Percentiles rank a stretch among this genome's conserved stretches.
phyloP scores from a whole-genome alignment of 2,797 vertebrate genomes.

The Anguilla marmorata region DNA sequence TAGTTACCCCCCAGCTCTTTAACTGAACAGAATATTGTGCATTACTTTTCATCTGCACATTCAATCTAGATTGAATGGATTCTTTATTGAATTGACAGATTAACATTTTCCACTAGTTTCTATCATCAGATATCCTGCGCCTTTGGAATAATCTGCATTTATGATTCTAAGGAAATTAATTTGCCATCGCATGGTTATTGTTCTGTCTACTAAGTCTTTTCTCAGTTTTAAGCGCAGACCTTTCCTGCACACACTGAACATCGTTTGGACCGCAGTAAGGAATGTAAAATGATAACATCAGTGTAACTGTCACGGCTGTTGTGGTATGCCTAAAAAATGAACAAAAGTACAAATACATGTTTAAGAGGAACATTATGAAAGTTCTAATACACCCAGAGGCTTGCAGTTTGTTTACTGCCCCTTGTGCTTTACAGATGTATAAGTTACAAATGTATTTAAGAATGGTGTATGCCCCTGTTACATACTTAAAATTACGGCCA shows the following conservation, averaged over 20 bases:
- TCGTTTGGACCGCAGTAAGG: background rate
- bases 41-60: background rate
- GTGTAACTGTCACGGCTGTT: conserved; percentile 28
- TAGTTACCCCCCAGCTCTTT: background rate
- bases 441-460: background rate
- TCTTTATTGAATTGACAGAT: background rate
- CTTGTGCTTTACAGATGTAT: conserved; percentile 14
- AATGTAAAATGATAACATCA: conserved; percentile 28
- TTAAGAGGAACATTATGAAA: background rate
- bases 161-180: background rate
- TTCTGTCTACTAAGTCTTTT: background rate
- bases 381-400: background rate
- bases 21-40: background rate
- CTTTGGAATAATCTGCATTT: background rate
- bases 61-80: background rate
- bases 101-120: background rate
- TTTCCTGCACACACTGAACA: conserved; percentile 11
- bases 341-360: background rate
- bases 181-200: background rate
- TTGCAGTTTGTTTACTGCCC: background rate
- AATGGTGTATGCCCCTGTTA: too few species aligned
- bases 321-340: background rate
- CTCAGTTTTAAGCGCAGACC: background rate
- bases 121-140: background rate
- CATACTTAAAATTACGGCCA: background rate